Base-by-base conservation (phyloP, 2,888 invertebrate genomes). In the Caenorhabditis doughertyi region DNA sequence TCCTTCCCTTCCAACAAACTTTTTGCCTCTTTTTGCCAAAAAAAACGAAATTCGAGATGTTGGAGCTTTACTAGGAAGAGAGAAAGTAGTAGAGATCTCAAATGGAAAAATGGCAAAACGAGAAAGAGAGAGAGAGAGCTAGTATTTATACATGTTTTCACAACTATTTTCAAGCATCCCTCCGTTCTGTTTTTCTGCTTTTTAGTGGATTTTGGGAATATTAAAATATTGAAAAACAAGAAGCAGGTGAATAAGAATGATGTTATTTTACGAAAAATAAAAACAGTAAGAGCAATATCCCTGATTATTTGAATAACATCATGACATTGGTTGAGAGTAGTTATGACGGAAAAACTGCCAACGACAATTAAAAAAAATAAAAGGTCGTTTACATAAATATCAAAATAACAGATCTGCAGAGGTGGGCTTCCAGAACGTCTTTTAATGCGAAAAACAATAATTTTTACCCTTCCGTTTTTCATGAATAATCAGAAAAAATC, bases 11-110 rank as follows among this genome's bases (percentile, higher is more conserved):
- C 18, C 8, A 21, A 49, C 49, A 65, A 76, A 67, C 67, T 67
- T 67, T 65, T 64, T 44, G 27, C 35, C 18, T 23, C 16, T 56
- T 70, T n/a, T 44, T 29, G 39, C n/a, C 51, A 51, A 27, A 47
- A 29, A 53, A 39, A 29, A 27, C 27, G 68, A 76, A 76, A 68
- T 76, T 76, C 60, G 68, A 76, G 76, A 76, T 76, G 62, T 60
- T 68, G 68, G 53, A 39, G 25, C n/a, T 27, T 39, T 67, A 55
- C 55, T 55, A 53, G 53, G 21, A 18, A 47, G 18, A 27, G 23
- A 8, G n/a, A 29, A 23, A 5, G 60, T 51, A 35, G 60, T 60
- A 29, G 60, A 51, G 58, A 13, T 55, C 32, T 64, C 27, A 42
- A 21, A 39, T 47, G 44, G 44, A 18, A 25, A 18, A 44, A 39